Percentiles rank a stretch among this genome's conserved stretches.
Conservation (phyloP, 2,113 vertebrate genomes). For the Apteryx owenii region DNA sequence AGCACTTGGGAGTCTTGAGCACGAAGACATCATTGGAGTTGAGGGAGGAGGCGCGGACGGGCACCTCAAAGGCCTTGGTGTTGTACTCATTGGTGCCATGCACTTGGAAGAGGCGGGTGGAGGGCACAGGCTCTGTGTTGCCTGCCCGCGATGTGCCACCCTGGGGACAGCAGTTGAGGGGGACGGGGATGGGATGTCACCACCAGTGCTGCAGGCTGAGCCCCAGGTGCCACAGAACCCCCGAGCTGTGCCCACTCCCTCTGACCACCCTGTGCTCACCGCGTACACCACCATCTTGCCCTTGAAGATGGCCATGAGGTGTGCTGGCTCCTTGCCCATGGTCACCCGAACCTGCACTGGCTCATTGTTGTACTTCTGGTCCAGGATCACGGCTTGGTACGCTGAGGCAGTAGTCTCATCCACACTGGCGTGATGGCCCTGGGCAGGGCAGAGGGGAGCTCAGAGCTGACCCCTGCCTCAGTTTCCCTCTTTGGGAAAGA, state of each 20-base stretch:
- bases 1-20: constrained; percentile 82
- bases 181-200: neutral
- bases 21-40: constrained; percentile 91
- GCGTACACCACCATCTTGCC: constrained; percentile 87
- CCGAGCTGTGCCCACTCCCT: rapidly evolving
- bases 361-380: constrained; percentile 84
- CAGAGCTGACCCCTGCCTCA: neutral
- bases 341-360: constrained; percentile 86
- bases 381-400: constrained; percentile 82
- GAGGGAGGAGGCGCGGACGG: constrained; percentile 76
- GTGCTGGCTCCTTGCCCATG: constrained; percentile 90
- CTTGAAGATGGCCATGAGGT: constrained; percentile 90
- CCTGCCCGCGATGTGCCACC: constrained; percentile 77
- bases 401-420: constrained; percentile 85
- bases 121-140: constrained; percentile 24
- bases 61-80: constrained; percentile 87
- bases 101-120: constrained; percentile 84
- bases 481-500: neutral
- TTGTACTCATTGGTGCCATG: constrained; percentile 81
- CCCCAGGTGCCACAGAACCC: neutral
- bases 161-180: constrained; percentile 36
- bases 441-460: neutral
- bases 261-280: constrained; percentile 33
- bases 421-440: constrained; percentile 85
- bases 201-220: rapidly evolving